phyloP scores from a whole-genome alignment of 2,797 vertebrate species.

The Sebastes kiyomatsui region DNA sequence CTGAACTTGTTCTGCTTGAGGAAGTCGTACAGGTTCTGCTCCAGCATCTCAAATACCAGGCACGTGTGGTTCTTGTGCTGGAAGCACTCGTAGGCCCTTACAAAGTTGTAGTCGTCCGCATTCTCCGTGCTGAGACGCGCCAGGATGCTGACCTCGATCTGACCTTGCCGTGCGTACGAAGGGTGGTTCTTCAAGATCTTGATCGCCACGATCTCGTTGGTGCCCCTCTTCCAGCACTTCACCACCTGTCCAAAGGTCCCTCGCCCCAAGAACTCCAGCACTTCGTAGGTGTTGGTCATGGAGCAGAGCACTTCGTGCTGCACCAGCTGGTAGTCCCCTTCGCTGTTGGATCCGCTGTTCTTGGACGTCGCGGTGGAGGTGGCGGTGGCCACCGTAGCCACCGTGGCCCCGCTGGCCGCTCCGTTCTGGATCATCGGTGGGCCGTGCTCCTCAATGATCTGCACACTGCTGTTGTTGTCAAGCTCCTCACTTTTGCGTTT shows the following conservation, averaged over 20 bases:
- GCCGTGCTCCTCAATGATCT: slow-evolving; percentile 94
- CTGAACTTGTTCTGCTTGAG: slow-evolving; percentile 99
- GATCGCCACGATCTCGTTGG: slow-evolving; percentile 99
- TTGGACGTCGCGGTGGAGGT: slow-evolving; percentile 96
- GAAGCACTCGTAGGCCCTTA: slow-evolving; percentile 98
- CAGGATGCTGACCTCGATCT: slow-evolving; percentile 99
- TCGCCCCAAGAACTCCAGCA: slow-evolving; percentile 96
- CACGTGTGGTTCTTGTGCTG: slow-evolving; percentile 99
- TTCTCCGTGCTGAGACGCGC: slow-evolving; percentile 97
- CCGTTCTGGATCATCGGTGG: slow-evolving; percentile 94
- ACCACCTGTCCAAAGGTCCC: slow-evolving; percentile 99
- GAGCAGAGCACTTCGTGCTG: slow-evolving; percentile 99
- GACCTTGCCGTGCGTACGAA: slow-evolving; percentile 96
- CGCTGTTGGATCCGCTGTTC: slow-evolving; percentile 95
- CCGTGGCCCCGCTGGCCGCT: slow-evolving; percentile 78
- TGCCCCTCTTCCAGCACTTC: slow-evolving; percentile 99
- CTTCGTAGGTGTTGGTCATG: slow-evolving; percentile 99
- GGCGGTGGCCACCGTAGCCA: slow-evolving; percentile 89
- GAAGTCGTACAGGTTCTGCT: slow-evolving; percentile 99
- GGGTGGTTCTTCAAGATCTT: slow-evolving; percentile 99
- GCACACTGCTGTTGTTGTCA: slow-evolving; percentile 96
- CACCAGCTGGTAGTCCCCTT: slow-evolving; percentile 98
- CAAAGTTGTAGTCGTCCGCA: slow-evolving; percentile 98
- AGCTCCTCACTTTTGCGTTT: slow-evolving; percentile 99
- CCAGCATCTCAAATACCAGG: slow-evolving; percentile 99